Evolutionary conservation across 2,888 invertebrate species (phyloP), one percentile per base, ranked within the genome.

Genomic region (Andrena camellia): DNA sequence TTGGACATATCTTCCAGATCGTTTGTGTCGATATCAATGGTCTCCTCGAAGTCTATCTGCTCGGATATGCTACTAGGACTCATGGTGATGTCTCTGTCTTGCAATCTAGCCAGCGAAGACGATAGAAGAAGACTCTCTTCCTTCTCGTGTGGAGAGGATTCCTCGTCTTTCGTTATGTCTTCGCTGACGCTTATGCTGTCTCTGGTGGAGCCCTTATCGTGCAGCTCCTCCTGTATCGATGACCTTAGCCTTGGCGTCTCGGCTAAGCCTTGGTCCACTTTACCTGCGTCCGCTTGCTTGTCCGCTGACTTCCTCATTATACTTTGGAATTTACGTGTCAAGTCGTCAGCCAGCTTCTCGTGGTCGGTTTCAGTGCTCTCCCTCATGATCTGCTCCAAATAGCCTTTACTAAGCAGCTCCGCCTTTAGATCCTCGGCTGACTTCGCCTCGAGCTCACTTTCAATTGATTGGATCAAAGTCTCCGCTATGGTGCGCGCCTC

Each of bases 11-110:
- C 86, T 6, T 90, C 90, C n/a, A 85, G 26, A 17, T 88, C 87
- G 42, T 86, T 88, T 0, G 86, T 88, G 7, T 90, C 89, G 0
- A 89, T 71, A 7, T 91, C 92, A 10, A 91, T 81, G 0, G 88
- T 90, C 31, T 92, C 91, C 72, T 93, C 93, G 3, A 92, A 79
- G 26, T 93, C 93, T n/a, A 91, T 90, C 23, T 90, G 92, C 35
- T 93, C 93, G 1, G 93, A 93, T 50, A 93, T 91, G 71, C 93
- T 94, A 62, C 92, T 93, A 0, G 93, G 92, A 75, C 93, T 93
- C 81, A 92, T 88, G 4, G 93, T 92, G 7, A 92, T 90, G 54
- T 94, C 93, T 72, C 90, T 86, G 3, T 93, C 93, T 0, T 87
- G 83, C 0, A 90, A 42, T 78, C 86, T 91, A 0, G 81, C 88